Conservation (phyloP, 2,797 vertebrate genomes). For the Fistularia tabacaria region DNA sequence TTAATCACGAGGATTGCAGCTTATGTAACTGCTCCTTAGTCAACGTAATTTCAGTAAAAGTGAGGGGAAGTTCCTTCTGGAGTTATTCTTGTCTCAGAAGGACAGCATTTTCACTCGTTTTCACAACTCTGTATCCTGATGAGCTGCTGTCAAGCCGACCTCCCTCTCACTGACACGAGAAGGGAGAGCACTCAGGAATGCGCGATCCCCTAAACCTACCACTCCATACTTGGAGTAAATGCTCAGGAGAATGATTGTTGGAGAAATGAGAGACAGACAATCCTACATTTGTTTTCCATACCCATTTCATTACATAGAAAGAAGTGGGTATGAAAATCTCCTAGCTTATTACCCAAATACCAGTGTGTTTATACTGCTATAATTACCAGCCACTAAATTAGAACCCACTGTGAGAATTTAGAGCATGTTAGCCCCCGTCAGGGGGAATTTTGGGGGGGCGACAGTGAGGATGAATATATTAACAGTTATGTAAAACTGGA, state of each 20-base stretch:
- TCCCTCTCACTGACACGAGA: too few species aligned
- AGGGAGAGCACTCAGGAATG: too few species aligned
- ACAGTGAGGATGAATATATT: constrained; percentile 3
- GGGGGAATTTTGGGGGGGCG: constrained; percentile 9
- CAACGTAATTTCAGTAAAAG: constrained; percentile 11
- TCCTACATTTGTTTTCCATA: too few species aligned
- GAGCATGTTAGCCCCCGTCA: constrained; percentile 6
- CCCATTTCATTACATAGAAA: too few species aligned
- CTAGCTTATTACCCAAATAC: constrained; percentile 32
- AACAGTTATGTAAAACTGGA: too few species aligned
- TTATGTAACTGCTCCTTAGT: not conserved
- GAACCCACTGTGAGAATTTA: constrained; percentile 28
- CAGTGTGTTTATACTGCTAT: constrained; percentile 38
- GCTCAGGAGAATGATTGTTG: too few species aligned
- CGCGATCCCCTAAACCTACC: too few species aligned
- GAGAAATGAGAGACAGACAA: too few species aligned
- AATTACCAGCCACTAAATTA: constrained; percentile 25
- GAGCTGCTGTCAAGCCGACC: too few species aligned
- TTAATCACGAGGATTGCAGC: constrained; percentile 5
- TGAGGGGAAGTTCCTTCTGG: constrained; percentile 7
- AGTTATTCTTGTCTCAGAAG: not conserved
- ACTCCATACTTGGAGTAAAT: too few species aligned
- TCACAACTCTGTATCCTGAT: too few species aligned
- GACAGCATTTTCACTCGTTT: too few species aligned
- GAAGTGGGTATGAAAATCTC: constrained; percentile 6